phyloP scores from a whole-genome alignment of 2,888 invertebrate species.

The Pemphredon lugubris region DNA sequence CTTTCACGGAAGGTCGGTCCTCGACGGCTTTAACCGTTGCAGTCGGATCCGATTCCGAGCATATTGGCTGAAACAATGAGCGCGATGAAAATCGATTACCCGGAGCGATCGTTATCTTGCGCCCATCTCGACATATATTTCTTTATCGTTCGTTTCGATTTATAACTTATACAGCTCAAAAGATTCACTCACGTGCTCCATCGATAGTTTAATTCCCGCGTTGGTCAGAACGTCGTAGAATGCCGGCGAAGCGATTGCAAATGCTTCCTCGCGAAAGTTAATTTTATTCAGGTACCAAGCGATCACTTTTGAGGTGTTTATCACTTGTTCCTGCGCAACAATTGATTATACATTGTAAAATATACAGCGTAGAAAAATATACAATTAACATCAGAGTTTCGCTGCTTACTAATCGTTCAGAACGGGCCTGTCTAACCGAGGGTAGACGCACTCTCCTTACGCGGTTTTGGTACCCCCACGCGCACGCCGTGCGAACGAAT shows the following conservation, averaged over 20 bases:
- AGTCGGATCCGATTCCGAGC: constrained; percentile 22
- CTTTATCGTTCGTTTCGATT: background rate
- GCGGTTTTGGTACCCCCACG: too few species aligned
- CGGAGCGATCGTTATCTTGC: background rate
- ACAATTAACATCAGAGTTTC: background rate
- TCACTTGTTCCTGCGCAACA: constrained; percentile 81
- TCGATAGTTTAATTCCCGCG: constrained; percentile 81
- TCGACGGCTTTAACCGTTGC: constrained; percentile 30
- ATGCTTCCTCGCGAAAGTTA: constrained; percentile 82
- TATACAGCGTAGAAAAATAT: background rate
- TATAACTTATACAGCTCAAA: background rate
- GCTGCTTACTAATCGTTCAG: too few species aligned
- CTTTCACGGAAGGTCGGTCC: constrained; percentile 79
- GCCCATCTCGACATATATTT: background rate
- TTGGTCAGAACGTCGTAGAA: constrained; percentile 79
- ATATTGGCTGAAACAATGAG: constrained; percentile 42
- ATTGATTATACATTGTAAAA: too few species aligned
- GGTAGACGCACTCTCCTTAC: too few species aligned
- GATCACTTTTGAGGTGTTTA: constrained; percentile 82
- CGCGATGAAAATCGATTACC: too few species aligned
- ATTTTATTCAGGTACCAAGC: constrained; percentile 82
- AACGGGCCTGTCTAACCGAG: too few species aligned
- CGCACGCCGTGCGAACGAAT: too few species aligned
- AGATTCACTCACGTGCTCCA: too few species aligned
- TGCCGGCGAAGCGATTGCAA: constrained; percentile 80